Evolutionary conservation across 1,140 invertebrate genomes (phyloP), one percentile per base, ranked within the genome.

Genomic region (Meloidogyne hapla): DNA sequence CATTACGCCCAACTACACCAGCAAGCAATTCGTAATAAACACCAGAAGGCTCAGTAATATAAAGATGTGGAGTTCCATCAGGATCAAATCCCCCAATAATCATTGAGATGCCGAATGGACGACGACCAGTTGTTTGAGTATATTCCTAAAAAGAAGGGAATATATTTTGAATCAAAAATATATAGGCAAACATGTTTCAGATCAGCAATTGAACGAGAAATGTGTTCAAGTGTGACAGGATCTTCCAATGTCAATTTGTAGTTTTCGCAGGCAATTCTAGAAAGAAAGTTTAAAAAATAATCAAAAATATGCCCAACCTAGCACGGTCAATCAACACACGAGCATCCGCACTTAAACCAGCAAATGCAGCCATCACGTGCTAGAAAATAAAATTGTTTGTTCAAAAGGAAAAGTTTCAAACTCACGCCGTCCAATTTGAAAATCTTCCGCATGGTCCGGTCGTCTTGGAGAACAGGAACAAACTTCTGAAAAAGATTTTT

Each of bases 331-430:
- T 97, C 63, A 99, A 89, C 85, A 99, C 96, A 87, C 97, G 91
- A 26, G 97, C 96, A 91, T 99, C 97, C 10, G 97, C 97, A 56
- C 96, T 99, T 68, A 99, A 89, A 73, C 93, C 96, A 87, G 96
- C 96, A 91, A 99, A 99, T 9, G 96, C 96, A 92, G 99, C 95
- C n/a, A 98, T 94, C 77, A 99, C 95, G 91, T 99, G 97, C 88
- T 98, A 26, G 28, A 73, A 10, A 2, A 56, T 12, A 15, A 23
- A 1, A 5, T 25, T 12, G n/a, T 64, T 42, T 33, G 0, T 33
- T 1, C 13, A 73, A 64, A 21, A 62, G 28, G n/a, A n/a, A n/a
- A n/a, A n/a, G n/a, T n/a, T n/a, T n/a, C 10, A 2, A 63, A 63
- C 23, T 73, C 18, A 73, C 71, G 8, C 28, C 94, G 89, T 99